Evolutionary conservation across 2,888 invertebrate species (phyloP), one percentile per base, ranked within the genome.

Genomic region (Agapetus fuscipes): DNA sequence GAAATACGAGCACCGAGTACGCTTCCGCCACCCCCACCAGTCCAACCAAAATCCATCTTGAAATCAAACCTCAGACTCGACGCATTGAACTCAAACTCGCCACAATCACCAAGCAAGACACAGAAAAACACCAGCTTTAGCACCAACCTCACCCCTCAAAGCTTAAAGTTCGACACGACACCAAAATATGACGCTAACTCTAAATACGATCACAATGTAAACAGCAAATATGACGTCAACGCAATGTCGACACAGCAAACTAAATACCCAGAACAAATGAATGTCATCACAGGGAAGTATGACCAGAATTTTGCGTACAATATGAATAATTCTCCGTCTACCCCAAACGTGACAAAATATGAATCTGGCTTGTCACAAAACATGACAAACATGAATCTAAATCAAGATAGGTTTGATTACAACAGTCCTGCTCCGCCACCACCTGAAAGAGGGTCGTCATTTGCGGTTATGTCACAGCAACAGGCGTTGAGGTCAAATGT

Each of bases 391-490:
- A 15, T 48, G 35, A 44, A 35, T 28, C 37, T 48, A 16, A 45
- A 38, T 30, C 39, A 34, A 27, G 38, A 47, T 12, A 36, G 20
- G 10, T 3, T 28, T 3, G 24, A n/a, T 9, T 37, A 27, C 30
- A 17, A 11, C 9, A 13, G 48, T 17, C n/a, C n/a, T n/a, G 74
- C 82, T 35, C 82, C 87, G 1, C 76, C 83, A 30, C 89, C 90
- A 14, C 91, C 91, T 2, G 87, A 89, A 59, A 76, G 91, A 46
- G 88, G 87, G 41, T 89, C 89, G 16, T 90, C 90, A 28, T 93
- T 87, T 60, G 78, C 85, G 3, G 78, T 86, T 17, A 87, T 89
- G 85, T 80, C 78, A 6, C 83, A 83, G 53, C 61, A 72, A 58
- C 63, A 69, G 56, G 66, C 64, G 46, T 52, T 66, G 49, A 52